phyloP scores from a whole-genome alignment of 2,797 vertebrate species.

The Otolemur crassicaudatus region DNA sequence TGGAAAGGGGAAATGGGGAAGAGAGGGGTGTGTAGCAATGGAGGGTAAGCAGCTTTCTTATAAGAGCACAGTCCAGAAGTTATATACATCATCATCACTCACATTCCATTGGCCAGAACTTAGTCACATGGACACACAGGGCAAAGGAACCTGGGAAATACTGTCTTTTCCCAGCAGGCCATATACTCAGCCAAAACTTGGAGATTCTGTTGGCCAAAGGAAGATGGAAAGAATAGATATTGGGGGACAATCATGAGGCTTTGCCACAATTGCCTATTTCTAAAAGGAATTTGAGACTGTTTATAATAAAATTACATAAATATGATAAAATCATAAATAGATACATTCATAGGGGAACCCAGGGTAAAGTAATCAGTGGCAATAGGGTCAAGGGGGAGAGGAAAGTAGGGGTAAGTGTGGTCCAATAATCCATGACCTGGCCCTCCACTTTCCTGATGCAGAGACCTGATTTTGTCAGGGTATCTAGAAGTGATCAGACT shows the following conservation, averaged over 20 bases:
- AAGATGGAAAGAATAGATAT: neutral
- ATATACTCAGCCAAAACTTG: neutral
- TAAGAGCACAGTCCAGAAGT: neutral
- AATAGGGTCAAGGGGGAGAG: too few relatives aligned
- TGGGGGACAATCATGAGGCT: neutral
- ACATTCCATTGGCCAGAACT: neutral
- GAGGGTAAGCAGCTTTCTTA: neutral
- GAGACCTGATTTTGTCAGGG: neutral
- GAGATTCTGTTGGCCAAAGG: neutral
- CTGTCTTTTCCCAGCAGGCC: neutral
- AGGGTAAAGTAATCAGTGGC: neutral
- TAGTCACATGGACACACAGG: neutral
- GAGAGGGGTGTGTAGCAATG: neutral
- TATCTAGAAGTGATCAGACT: neutral
- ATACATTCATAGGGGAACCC: neutral
- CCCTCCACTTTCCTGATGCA: neutral
- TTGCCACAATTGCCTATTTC: neutral
- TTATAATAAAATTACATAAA: neutral
- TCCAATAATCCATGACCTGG: neutral
- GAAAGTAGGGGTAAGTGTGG: accelerated
- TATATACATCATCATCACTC: neutral
- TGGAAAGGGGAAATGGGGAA: neutral
- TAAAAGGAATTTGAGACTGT: neutral
- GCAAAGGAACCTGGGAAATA: neutral
- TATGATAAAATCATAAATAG: neutral